Percentiles rank a stretch among this genome's conserved stretches.
These are phyloP conservation scores for Drosophila tsacasi DNA, from an alignment of 1,140 invertebrate genomes.

Conservation along the genomic window DNA sequence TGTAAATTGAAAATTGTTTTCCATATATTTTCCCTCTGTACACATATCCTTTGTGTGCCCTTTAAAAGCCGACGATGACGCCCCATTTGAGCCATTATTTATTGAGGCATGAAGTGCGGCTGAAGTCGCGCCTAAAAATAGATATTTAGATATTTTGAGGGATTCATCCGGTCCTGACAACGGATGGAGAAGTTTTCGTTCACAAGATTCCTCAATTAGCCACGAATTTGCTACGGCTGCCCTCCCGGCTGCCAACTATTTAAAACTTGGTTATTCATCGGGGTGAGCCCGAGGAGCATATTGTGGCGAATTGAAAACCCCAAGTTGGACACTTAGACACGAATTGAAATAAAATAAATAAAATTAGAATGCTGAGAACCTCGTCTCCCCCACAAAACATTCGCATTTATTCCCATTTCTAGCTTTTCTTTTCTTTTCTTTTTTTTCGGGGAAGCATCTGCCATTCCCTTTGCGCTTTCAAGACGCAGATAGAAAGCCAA, in stretches of 20 bases:
- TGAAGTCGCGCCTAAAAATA: constrained; percentile 17
- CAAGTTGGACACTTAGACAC: constrained; percentile 74
- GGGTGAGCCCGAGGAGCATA: constrained; percentile 27
- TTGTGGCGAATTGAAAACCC: constrained; percentile 47
- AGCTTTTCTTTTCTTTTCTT: constrained; percentile 2
- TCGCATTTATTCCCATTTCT: constrained; percentile 14
- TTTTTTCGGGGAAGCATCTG: background rate
- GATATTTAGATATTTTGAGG: constrained; percentile 32
- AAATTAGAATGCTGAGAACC: constrained; percentile 62
- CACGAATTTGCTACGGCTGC: background rate
- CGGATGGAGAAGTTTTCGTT: background rate
- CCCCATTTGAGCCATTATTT: constrained; percentile 10
- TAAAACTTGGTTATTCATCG: constrained; percentile 21
- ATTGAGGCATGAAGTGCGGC: constrained; percentile 5
- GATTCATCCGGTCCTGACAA: constrained; percentile 13
- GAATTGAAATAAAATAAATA: constrained; percentile 82
- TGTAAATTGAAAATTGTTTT: background rate
- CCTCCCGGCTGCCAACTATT: constrained; percentile 20
- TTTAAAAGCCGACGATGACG: constrained; percentile 5
- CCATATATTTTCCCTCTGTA: constrained; percentile 8
- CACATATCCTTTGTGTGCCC: constrained; percentile 2
- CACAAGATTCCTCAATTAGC: constrained; percentile 27
- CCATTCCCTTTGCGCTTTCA: constrained; percentile 41
- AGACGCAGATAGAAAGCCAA: constrained; percentile 77
- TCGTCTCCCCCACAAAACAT: constrained; percentile 13